A percentile compares a stretch with the other conserved stretches of the same genome.
These are phyloP conservation scores for Reticulitermes lucifugus DNA, from an alignment of 2,888 invertebrate species.

Conservation along the genomic window DNA sequence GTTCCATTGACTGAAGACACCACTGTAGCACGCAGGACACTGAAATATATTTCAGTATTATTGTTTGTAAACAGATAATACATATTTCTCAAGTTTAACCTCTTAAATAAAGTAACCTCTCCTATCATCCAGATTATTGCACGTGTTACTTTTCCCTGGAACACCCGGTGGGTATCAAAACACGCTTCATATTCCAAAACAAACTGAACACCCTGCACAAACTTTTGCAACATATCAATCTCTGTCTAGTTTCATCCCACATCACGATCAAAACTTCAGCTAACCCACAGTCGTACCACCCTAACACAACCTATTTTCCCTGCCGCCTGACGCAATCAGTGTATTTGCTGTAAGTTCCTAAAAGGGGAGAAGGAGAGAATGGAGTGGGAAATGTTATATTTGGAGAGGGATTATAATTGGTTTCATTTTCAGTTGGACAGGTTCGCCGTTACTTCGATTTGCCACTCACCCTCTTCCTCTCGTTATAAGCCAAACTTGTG, in stretches of 20 bases:
- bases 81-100: too few relatives aligned
- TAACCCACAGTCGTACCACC: background rate
- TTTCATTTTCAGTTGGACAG: constrained; percentile 48
- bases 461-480: background rate
- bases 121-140: too few relatives aligned
- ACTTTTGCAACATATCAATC: constrained; percentile 31
- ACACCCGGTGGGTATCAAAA: too few relatives aligned
- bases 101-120: too few relatives aligned
- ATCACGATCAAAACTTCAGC: constrained; percentile 19
- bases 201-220: background rate
- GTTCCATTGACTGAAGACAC: too few relatives aligned
- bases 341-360: background rate
- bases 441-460: constrained; percentile 35
- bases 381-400: constrained; percentile 10
- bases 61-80: too few relatives aligned
- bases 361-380: background rate
- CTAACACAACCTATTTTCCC: background rate
- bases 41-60: too few relatives aligned
- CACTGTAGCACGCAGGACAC: too few relatives aligned
- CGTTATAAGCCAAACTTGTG: constrained; percentile 19
- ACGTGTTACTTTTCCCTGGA: too few relatives aligned
- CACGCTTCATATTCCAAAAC: too few relatives aligned
- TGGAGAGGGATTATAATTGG: constrained; percentile 32
- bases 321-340: background rate
- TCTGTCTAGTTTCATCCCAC: constrained; percentile 36